Base-by-base conservation (phyloP, 2,888 invertebrate genomes). In the Nudaria mundana region DNA sequence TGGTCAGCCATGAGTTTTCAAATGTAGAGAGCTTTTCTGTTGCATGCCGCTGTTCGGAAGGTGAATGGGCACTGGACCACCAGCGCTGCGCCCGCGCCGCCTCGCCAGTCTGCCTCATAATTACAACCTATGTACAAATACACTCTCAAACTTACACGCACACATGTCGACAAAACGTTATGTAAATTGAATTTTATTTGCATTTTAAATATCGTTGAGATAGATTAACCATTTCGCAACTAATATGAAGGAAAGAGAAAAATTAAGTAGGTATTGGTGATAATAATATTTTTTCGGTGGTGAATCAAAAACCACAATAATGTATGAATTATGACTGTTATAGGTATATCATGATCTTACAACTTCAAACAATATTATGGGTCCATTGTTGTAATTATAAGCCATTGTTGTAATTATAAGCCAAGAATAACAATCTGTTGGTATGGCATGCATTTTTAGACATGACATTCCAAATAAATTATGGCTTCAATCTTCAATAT, bases 101-200 rank as follows among this genome's bases (percentile, higher is more conserved):
- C 20, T 5, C 69, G 76, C 66, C 72, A 73, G 68, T 66, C 78
- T 78, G 76, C 75, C 81, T 81, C 85, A 85, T 88, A 88, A 88
- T 88, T 87, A 88, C 81, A 77, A 72, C 76, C 76, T 76, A 72
- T 76, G 77, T 76, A 82, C 81, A 73, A 69, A 80, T 77, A 72
- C 72, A 71, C 76, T 61, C 73, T 71, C 71, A 71, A 23, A 11
- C 73, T 73, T 55, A 80, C 74, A 68, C 68, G 67, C 68, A 65
- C 72, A 68, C 68, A 70, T 46, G 50, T 73, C 76, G 76, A 81
- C 78, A 81, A 79, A 81, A 80, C 79, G 73, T 81, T 79, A n/a
- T n/a, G n/a, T n/a, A 84, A 81, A 82, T 83, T 80, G 79, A 81
- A 77, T 78, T 79, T 81, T 81, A 86, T 82, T 81, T 82, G 71